Evolutionary conservation across 2,888 invertebrate species (phyloP).

Genomic region (Ophion obscuratus): DNA sequence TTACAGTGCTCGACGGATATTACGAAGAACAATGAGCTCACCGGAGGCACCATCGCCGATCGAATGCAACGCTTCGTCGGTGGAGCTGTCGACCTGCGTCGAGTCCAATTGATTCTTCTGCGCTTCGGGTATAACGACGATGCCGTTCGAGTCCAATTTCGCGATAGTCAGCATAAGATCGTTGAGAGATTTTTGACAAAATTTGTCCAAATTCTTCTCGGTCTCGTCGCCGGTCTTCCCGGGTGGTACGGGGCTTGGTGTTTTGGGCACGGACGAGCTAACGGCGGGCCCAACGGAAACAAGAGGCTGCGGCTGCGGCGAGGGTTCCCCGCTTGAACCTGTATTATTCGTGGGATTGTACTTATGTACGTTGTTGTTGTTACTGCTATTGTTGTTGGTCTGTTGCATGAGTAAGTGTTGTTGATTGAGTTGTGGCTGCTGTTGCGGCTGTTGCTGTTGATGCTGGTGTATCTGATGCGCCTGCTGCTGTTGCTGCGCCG

Average conservation of each 20-base stretch:
- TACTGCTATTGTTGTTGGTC: slow-evolving; percentile 51
- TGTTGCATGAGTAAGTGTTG: slow-evolving; percentile 40
- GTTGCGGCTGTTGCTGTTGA: slow-evolving; percentile 51
- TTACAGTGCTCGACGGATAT: not conserved
- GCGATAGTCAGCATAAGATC: slow-evolving; percentile 95
- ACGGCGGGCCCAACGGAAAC: slow-evolving; percentile 83
- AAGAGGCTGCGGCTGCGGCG: slow-evolving; percentile 70
- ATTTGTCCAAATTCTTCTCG: slow-evolving; percentile 90
- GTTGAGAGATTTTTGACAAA: slow-evolving; percentile 93
- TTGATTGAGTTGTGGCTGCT: slow-evolving; percentile 71
- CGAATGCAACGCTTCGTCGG: slow-evolving; percentile 85
- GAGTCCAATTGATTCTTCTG: slow-evolving; percentile 83
- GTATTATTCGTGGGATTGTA: slow-evolving; percentile 42
- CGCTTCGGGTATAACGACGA: slow-evolving; percentile 89
- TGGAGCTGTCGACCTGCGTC: slow-evolving; percentile 90
- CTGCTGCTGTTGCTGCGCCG: slow-evolving; percentile 78
- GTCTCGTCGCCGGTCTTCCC: slow-evolving; percentile 85
- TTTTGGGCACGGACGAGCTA: slow-evolving; percentile 93
- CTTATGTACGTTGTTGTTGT: slow-evolving; percentile 52
- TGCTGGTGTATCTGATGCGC: slow-evolving; percentile 79
- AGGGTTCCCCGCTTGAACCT: slow-evolving; percentile 55
- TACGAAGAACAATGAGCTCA: slow-evolving; percentile 60
- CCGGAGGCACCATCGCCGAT: slow-evolving; percentile 79
- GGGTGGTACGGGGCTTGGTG: slow-evolving; percentile 89
- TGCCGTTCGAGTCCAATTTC: slow-evolving; percentile 94